phyloP scores from a whole-genome alignment of 2,113 vertebrate species.

The Muntiacus muntjak region DNA sequence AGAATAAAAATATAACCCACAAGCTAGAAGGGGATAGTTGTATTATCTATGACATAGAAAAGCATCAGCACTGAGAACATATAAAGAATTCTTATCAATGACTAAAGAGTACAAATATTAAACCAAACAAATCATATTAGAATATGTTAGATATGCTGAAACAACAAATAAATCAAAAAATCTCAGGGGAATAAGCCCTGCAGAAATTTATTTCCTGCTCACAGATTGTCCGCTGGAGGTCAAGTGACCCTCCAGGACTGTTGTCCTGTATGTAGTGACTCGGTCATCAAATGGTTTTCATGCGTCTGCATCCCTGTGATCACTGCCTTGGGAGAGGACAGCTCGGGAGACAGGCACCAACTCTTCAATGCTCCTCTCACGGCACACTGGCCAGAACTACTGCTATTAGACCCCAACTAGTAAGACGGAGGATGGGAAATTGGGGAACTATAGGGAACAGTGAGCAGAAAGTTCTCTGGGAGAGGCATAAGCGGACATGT shows the following conservation, averaged over 20 bases:
- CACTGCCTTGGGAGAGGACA: background rate
- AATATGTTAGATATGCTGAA: background rate
- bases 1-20: background rate
- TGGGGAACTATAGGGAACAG: background rate
- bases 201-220: background rate
- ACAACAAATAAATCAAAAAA: background rate
- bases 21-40: background rate
- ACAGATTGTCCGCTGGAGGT: background rate
- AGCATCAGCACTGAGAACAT: background rate
- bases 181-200: background rate
- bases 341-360: background rate
- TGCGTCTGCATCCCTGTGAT: background rate
- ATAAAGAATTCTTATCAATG: background rate
- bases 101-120: background rate
- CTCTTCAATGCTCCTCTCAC: background rate
- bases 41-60: background rate
- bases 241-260: background rate
- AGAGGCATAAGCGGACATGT: background rate
- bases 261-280: background rate
- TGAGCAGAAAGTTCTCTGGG: background rate
- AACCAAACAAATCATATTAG: background rate
- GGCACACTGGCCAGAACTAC: background rate
- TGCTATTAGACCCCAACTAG: background rate
- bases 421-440: background rate
- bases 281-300: background rate